Conservation (phyloP, 2,113 vertebrate species). For the Nymphicus hollandicus region DNA sequence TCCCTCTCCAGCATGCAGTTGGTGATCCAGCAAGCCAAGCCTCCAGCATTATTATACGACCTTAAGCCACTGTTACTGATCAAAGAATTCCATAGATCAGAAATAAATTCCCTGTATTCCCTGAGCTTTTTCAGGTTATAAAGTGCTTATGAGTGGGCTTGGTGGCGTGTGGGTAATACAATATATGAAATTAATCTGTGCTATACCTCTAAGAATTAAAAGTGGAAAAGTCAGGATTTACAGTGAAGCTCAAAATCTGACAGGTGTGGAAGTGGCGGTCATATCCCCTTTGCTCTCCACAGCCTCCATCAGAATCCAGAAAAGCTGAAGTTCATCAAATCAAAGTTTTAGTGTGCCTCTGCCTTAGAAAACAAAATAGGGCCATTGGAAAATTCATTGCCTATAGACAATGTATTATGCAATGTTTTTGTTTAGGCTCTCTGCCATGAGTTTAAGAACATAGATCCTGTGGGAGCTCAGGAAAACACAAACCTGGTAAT, state of each 20-base stretch:
- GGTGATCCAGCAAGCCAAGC: not conserved
- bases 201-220: not conserved
- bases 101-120: not conserved
- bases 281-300: not conserved
- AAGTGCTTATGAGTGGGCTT: not conserved
- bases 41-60: not conserved
- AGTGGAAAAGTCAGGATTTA: not conserved
- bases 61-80: not conserved
- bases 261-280: not conserved
- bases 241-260: not conserved
- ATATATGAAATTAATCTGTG: not conserved
- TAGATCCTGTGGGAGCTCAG: not conserved
- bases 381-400: not conserved
- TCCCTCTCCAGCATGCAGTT: not conserved
- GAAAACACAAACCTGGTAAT: not conserved
- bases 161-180: not conserved
- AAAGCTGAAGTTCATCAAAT: not conserved
- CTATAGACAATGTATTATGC: not conserved
- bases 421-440: not conserved
- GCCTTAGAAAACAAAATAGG: not conserved
- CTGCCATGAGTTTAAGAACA: not conserved
- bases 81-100: not conserved
- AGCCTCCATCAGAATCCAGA: not conserved
- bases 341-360: not conserved
- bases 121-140: not conserved